Conservation (phyloP, 1,140 invertebrate genomes). For the Theocolax elegans region DNA sequence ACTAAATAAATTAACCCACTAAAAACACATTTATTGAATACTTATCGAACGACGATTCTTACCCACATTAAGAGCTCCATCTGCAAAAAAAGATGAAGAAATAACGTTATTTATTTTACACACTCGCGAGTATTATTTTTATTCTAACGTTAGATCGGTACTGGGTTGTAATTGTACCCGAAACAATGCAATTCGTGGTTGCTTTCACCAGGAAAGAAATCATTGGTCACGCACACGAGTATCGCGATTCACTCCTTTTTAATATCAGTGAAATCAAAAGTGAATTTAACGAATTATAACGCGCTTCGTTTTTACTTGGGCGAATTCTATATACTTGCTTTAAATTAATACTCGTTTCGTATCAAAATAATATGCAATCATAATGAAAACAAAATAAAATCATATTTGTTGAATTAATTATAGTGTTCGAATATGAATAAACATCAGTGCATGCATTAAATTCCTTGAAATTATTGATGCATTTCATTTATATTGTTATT, state of each 20-base stretch:
- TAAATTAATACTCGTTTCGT: too few relatives aligned
- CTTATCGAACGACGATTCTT: conserved; percentile 46
- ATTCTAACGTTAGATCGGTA: conserved; percentile 3
- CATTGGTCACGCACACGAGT: conserved; percentile 59
- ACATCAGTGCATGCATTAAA: too few relatives aligned
- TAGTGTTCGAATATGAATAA: too few relatives aligned
- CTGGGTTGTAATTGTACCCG: conserved; percentile 52
- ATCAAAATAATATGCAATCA: too few relatives aligned
- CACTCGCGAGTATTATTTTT: neutral
- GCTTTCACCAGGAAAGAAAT: conserved; percentile 67
- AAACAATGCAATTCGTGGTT: conserved; percentile 56
- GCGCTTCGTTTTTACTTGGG: neutral
- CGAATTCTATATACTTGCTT: too few relatives aligned
- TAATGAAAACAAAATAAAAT: too few relatives aligned
- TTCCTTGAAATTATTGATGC: too few relatives aligned
- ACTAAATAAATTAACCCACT: neutral
- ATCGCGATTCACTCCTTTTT: conserved; percentile 52
- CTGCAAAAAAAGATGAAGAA: conserved; percentile 57
- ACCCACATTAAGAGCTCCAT: conserved; percentile 66
- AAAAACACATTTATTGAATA: neutral
- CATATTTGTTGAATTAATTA: too few relatives aligned
- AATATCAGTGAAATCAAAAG: conserved; percentile 39
- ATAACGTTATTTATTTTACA: neutral
- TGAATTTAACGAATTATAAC: conserved; percentile 19
- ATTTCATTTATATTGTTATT: too few relatives aligned